phyloP scores from a whole-genome alignment of 2,797 vertebrate species.

The Scyliorhinus canicula region DNA sequence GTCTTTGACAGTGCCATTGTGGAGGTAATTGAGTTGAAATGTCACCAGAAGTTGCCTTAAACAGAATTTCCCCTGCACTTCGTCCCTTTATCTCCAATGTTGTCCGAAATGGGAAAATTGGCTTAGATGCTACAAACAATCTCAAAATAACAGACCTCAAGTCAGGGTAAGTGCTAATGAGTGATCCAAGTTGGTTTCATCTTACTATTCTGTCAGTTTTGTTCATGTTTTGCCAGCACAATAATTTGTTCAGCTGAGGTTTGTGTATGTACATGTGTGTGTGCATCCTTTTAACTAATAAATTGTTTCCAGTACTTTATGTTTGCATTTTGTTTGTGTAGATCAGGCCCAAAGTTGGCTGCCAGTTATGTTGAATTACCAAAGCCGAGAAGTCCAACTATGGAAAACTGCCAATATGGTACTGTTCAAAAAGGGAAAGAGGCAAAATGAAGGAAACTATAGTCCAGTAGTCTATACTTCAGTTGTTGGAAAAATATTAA shows the following conservation, averaged over 20 bases:
- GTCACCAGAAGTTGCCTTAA: slow-evolving; percentile 88
- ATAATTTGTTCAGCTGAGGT: not conserved
- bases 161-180: slow-evolving; percentile 67
- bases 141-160: slow-evolving; percentile 94
- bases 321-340: not conserved
- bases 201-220: not conserved
- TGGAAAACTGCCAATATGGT: too few species aligned
- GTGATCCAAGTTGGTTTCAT: slow-evolving; percentile 13
- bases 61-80: slow-evolving; percentile 83
- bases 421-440: too few species aligned
- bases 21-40: slow-evolving; percentile 66
- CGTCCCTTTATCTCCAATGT: slow-evolving; percentile 83
- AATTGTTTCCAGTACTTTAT: not conserved
- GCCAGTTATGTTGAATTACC: not conserved
- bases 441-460: too few species aligned
- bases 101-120: slow-evolving; percentile 87
- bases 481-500: too few species aligned
- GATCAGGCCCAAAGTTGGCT: not conserved
- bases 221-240: not conserved
- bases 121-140: slow-evolving; percentile 87
- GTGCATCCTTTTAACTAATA: not conserved
- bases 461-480: too few species aligned
- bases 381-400: not conserved
- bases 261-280: not conserved
- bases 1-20: slow-evolving; percentile 11